Evolutionary conservation across 2,797 vertebrate genomes (phyloP), one percentile per base, ranked within the genome.

Genomic region (Crenuchus spilurus): DNA sequence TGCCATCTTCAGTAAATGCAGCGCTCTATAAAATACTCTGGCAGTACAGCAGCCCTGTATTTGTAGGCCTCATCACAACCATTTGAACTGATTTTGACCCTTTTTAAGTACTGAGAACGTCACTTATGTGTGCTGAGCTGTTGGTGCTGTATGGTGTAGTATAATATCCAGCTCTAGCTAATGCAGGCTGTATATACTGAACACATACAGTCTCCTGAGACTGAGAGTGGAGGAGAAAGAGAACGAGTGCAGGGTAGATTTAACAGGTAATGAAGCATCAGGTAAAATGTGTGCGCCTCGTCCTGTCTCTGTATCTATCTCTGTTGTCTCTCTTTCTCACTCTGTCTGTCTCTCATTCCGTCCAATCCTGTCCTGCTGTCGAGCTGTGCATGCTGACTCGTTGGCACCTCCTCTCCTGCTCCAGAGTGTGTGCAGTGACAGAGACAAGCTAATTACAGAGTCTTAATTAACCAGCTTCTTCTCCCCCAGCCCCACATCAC

Each of bases 401-500:
- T 48, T 83, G 77, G 66, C 74, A 57, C 72, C 31, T 49, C 74
- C 77, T 76, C 72, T 75, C 64, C 73, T 52, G 57, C 78, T 74
- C 77, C 80, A 81, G 78, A 55, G 82, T 70, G 79, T 82, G 80
- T 77, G 79, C 70, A 77, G 72, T 83, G 84, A 82, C 80, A 86
- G 81, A 82, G 75, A 82, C 72, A 74, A 69, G 66, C 80, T 84
- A 83, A 86, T 86, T 83, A 83, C 66, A 67, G 83, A 74, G 71
- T 76, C 75, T 75, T 86, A 82, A 83, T 86, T 82, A 86, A 83
- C 75, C 73, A 78, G 73, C 63, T 77, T 79, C 65, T 70, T 74
- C 72, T 64, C 76, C 71, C 70, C 67, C 74, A 82, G 66, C 79
- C 75, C 54, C 64, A 4, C 63, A 60, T 16, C 74, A 61, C 77